Percentiles rank a stretch among this genome's conserved stretches.
Conservation (phyloP, 2,888 invertebrate species). For the Cerceris ruficornis region DNA sequence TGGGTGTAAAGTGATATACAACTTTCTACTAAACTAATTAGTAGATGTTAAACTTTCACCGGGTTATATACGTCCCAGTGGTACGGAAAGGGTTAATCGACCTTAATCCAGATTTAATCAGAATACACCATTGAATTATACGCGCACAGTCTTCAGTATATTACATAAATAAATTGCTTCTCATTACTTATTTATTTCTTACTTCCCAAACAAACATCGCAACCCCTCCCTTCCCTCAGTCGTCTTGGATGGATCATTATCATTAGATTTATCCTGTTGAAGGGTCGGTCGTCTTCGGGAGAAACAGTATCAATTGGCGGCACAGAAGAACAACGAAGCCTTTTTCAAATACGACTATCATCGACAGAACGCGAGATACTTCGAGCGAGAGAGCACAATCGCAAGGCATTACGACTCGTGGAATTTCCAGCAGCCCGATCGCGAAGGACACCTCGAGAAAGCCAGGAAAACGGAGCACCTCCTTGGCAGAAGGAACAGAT, state of each 20-base stretch:
- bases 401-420: constrained; percentile 75
- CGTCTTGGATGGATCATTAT: neutral
- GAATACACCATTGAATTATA: no score
- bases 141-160: no score
- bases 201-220: neutral
- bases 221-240: neutral
- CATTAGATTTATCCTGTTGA: constrained; percentile 51
- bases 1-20: no score
- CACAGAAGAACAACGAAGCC: constrained; percentile 75
- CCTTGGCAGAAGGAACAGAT: constrained; percentile 63
- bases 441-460: constrained; percentile 59
- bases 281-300: constrained; percentile 73
- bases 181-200: neutral
- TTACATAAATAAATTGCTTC: no score
- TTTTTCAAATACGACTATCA: constrained; percentile 70
- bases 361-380: constrained; percentile 74
- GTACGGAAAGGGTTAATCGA: no score
- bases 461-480: constrained; percentile 67
- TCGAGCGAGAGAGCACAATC: constrained; percentile 72
- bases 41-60: no score
- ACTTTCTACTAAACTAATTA: no score
- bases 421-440: constrained; percentile 63
- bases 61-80: no score
- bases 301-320: constrained; percentile 75
- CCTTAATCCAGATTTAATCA: no score